A percentile compares a stretch with the other conserved stretches of the same genome.
These are phyloP conservation scores for Halyomorpha halys DNA, from an alignment of 1,140 invertebrate species.

Conservation along the genomic window DNA sequence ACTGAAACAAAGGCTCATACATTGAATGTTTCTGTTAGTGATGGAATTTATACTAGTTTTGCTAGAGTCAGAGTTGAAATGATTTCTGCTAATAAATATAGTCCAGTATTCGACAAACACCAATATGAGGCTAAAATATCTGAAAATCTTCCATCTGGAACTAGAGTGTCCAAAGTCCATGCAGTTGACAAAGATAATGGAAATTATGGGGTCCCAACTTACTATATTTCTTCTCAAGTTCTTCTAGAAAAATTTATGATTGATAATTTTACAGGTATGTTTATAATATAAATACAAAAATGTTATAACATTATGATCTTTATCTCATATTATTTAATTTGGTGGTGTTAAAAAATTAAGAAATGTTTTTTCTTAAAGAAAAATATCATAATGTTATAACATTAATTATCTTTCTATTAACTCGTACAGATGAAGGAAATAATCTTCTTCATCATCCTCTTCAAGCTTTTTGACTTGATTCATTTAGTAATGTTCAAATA, in stretches of 20 bases:
- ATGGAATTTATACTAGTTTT: conserved; percentile 82
- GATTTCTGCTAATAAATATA: conserved; percentile 64
- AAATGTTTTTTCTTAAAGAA: too few species aligned
- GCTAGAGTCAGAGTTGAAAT: conserved; percentile 69
- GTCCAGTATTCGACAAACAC: conserved; percentile 63
- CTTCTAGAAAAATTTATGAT: conserved; percentile 68
- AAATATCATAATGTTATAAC: too few species aligned
- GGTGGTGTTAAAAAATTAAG: too few species aligned
- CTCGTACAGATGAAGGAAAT: too few species aligned
- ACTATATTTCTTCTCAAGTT: conserved; percentile 68
- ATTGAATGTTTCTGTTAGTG: conserved; percentile 81
- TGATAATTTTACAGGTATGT: conserved; percentile 51
- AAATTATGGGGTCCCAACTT: conserved; percentile 65
- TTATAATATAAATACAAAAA: background rate
- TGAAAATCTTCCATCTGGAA: conserved; percentile 72
- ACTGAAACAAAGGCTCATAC: conserved; percentile 40
- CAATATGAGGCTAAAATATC: conserved; percentile 62
- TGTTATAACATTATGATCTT: background rate
- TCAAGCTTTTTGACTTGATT: too few species aligned
- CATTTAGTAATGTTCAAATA: too few species aligned
- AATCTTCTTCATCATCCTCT: too few species aligned
- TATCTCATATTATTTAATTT: too few species aligned
- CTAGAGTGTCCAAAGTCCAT: conserved; percentile 57
- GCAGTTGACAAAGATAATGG: conserved; percentile 74
- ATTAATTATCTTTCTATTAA: too few species aligned